phyloP scores from a whole-genome alignment of 37 sponge, comb jelly and placozoan genomes.

The Spongilla lacustris region DNA sequence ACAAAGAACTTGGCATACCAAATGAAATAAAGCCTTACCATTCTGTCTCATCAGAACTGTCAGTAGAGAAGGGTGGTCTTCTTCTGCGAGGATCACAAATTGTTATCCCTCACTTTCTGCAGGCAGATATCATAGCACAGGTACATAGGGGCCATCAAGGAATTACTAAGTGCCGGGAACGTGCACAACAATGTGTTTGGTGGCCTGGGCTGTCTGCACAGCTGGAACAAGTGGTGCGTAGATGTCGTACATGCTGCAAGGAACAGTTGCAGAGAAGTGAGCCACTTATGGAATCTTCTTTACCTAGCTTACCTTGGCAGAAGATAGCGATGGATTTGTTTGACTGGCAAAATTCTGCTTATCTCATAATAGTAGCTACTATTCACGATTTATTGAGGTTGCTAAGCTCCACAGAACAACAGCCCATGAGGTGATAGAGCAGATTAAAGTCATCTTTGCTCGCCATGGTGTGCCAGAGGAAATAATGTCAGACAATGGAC shows the following conservation, averaged over 20 bases:
- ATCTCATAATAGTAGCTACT: constrained; percentile 39
- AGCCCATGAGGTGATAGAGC: constrained; percentile 16
- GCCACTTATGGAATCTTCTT: constrained; percentile 30
- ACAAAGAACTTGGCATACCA: constrained; percentile 9
- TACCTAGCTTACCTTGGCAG: constrained; percentile 51
- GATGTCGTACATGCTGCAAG: constrained; percentile 28
- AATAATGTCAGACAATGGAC: too few relatives aligned
- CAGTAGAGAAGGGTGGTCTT: constrained; percentile 16
- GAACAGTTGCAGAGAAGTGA: constrained; percentile 7
- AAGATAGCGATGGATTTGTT: constrained; percentile 43
- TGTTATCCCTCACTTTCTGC: constrained; percentile 20
- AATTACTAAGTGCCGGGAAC: constrained; percentile 39
- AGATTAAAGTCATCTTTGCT: constrained; percentile 28
- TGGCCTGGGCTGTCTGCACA: constrained; percentile 44
- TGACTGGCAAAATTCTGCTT: constrained; percentile 21
- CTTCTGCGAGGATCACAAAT: constrained; percentile 19
- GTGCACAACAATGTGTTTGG: constrained; percentile 51
- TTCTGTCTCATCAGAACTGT: constrained; percentile 7
- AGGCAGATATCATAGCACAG: constrained; percentile 11
- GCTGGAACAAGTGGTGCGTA: constrained; percentile 30
- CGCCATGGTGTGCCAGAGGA: constrained; percentile 26
- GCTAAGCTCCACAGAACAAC: neutral
- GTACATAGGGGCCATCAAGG: constrained; percentile 46
- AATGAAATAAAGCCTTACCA: neutral
- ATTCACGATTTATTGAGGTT: constrained; percentile 37